Conservation (phyloP, 2,888 invertebrate genomes). For the Cryptus armator region DNA sequence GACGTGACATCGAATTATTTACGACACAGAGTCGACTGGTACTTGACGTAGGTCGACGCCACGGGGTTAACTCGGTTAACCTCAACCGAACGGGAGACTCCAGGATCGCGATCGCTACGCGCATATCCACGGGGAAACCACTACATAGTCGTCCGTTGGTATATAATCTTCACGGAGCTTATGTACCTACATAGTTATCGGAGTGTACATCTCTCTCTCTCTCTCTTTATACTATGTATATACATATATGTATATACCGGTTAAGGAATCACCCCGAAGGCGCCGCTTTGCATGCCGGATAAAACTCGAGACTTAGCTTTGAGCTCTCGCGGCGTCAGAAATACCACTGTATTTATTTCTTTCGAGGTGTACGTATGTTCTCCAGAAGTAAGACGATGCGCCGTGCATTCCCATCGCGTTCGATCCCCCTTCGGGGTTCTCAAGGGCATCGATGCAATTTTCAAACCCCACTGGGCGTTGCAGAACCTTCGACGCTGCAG, state of each 20-base stretch:
- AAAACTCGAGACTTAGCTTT: slow-evolving; percentile 14
- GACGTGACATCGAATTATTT: slow-evolving; percentile 75
- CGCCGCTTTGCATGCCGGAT: slow-evolving; percentile 54
- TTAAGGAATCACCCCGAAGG: slow-evolving; percentile 47
- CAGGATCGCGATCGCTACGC: slow-evolving; percentile 69
- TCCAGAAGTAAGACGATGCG: neutral
- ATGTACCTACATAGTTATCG: slow-evolving; percentile 18
- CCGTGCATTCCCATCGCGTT: too few relatives aligned
- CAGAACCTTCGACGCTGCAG: too few relatives aligned
- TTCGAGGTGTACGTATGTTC: neutral
- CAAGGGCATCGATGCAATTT: too few relatives aligned
- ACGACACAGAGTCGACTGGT: slow-evolving; percentile 71
- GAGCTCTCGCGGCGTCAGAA: neutral
- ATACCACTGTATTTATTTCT: slow-evolving; percentile 1
- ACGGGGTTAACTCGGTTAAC: slow-evolving; percentile 81
- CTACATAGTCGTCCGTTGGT: slow-evolving; percentile 5
- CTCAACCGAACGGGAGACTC: slow-evolving; percentile 67
- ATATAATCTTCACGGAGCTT: slow-evolving; percentile 40
- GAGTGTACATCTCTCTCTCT: neutral
- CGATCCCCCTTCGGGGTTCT: too few relatives aligned
- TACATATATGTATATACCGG: slow-evolving; percentile 10
- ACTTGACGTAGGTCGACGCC: slow-evolving; percentile 73
- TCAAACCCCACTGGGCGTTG: too few relatives aligned
- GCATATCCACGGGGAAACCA: slow-evolving; percentile 45
- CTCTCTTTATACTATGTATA: neutral